Base-by-base conservation (phyloP, 1,140 invertebrate genomes). In the Apocrypta bakeri region DNA sequence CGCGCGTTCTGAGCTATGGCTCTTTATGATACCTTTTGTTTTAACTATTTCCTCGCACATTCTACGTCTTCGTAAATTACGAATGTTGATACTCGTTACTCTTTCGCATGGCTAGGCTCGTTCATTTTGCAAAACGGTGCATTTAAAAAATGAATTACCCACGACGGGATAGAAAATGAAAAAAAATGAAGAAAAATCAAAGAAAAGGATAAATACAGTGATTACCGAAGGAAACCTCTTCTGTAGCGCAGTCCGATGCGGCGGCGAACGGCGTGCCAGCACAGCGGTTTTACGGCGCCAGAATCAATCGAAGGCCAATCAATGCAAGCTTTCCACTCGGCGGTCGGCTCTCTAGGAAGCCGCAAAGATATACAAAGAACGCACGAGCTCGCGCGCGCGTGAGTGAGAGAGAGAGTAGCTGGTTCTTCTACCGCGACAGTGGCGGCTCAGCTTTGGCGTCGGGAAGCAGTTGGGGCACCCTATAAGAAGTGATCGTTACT, bases 401-500 rank as follows among this genome's bases (percentile, higher is more conserved):
- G n/a, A n/a, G 17, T 6, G 48, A 56, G 40, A 42, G 17, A 56
- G 48, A 14, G 48, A 56, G 48, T n/a, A n/a, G 48, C 48, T 21
- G 48, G 3, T n/a, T 17, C 48, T n/a, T n/a, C 21, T n/a, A 56
- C 48, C 48, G 21, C 21, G 48, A 56, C 48, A 56, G 48, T 56
- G 48, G 48, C 21, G 48, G 48, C 48, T 56, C 48, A 56, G 63
- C 63, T 27, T 66, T 29, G 64, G 40, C 68, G 66, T 29, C 14
- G 79, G 71, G 21, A 56, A 48, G 79, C 79, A 74, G 71, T 81
- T 75, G 79, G 86, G 88, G 88, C 88, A 88, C 88, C 87, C 90
- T 90, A 91, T 90, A 92, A 92, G 91, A 92, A 92, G 88, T 90
- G 91, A 92, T 92, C 90, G 91, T 92, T 92, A 92, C 90, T 89